These are phyloP conservation scores for Heliconius erato DNA, from an alignment of 2,888 invertebrate genomes.

Conservation along the genomic window DNA sequence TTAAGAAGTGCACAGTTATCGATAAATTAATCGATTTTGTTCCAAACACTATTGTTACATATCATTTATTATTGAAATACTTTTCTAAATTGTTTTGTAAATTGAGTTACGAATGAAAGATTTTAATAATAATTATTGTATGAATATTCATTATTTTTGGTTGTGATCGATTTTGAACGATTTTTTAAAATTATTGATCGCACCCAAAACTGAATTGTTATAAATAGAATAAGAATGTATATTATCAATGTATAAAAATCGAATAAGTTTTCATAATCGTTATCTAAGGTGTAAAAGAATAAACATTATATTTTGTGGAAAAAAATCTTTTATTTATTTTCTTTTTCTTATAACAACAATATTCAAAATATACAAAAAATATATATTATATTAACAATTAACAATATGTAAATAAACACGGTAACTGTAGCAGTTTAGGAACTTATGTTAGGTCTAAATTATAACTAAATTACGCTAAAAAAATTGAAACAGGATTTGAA, in stretches of 20 bases:
- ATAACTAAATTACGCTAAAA: neutral
- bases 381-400: slow-evolving; percentile 6
- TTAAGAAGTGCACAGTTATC: slow-evolving; percentile 67
- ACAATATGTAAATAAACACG: neutral
- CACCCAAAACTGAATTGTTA: slow-evolving; percentile 68
- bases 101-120: no score
- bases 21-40: slow-evolving; percentile 39
- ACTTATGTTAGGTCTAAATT: neutral
- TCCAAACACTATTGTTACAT: slow-evolving; percentile 39
- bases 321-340: slow-evolving; percentile 25
- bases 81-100: no score
- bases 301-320: slow-evolving; percentile 48
- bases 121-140: no score
- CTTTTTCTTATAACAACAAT: neutral
- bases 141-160: slow-evolving; percentile 67
- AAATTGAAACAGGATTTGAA: neutral
- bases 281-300: slow-evolving; percentile 45
- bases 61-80: no score
- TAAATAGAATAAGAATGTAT: slow-evolving; percentile 57
- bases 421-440: neutral
- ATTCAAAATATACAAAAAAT: neutral
- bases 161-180: slow-evolving; percentile 76
- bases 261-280: slow-evolving; percentile 43
- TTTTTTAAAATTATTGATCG: slow-evolving; percentile 70
- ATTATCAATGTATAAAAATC: slow-evolving; percentile 65